These are phyloP conservation scores for Rhinichthys osculus DNA, from an alignment of 2,797 vertebrate genomes.

Conservation along the genomic window DNA sequence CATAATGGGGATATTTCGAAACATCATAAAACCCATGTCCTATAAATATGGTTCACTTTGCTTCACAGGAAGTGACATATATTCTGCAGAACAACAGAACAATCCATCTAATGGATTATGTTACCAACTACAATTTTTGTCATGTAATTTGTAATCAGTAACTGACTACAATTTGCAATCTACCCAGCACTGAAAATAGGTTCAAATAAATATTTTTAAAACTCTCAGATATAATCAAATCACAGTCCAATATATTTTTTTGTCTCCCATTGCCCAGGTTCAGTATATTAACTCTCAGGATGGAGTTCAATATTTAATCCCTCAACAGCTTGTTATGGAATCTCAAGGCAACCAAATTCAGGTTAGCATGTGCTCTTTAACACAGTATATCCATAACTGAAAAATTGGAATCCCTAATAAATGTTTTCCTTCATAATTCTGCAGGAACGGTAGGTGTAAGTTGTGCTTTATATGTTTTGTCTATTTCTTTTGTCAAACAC, in stretches of 20 bases:
- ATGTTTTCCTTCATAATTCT: neutral
- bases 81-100: slow-evolving; percentile 91
- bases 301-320: slow-evolving; percentile 87
- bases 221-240: neutral
- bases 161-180: too few species aligned
- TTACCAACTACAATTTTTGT: too few species aligned
- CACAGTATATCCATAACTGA: neutral
- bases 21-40: neutral
- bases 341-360: slow-evolving; percentile 94
- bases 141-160: too few species aligned
- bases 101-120: too few species aligned
- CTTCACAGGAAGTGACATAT: slow-evolving; percentile 83
- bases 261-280: slow-evolving; percentile 76
- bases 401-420: neutral
- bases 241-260: neutral
- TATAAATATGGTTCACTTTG: neutral
- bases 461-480: neutral
- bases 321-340: slow-evolving; percentile 93
- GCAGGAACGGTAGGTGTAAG: neutral
- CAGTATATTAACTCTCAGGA: slow-evolving; percentile 97
- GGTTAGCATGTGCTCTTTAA: slow-evolving; percentile 72
- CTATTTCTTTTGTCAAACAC: neutral
- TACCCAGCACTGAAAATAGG: too few species aligned
- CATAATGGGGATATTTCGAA: neutral
- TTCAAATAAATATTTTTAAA: neutral